Conservation (phyloP, 1,140 invertebrate genomes). For the Hylyphantes graminicola region DNA sequence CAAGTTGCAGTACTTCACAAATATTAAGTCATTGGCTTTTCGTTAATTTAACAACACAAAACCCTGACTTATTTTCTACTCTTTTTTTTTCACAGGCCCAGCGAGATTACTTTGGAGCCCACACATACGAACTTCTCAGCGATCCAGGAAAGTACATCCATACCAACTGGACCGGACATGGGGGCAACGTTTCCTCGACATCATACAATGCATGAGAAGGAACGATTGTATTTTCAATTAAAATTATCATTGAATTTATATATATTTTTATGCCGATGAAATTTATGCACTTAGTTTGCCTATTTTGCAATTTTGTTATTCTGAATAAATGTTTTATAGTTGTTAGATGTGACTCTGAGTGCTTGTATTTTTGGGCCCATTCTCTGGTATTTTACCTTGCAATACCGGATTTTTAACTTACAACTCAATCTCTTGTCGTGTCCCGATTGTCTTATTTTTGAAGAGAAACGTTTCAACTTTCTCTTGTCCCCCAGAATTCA, state of each 20-base stretch:
- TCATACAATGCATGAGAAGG: constrained; percentile 87
- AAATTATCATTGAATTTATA: constrained; percentile 18
- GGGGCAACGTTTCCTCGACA: constrained; percentile 94
- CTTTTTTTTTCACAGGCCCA: constrained; percentile 82
- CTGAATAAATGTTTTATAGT: constrained; percentile 39
- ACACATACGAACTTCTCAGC: constrained; percentile 93
- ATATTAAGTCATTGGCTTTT: too few relatives aligned
- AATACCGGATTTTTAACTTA: too few relatives aligned
- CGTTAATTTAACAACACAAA: too few relatives aligned
- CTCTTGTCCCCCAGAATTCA: too few relatives aligned
- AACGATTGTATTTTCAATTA: background rate
- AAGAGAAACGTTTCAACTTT: too few relatives aligned
- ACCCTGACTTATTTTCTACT: too few relatives aligned
- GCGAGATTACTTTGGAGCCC: constrained; percentile 98
- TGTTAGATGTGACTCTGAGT: background rate
- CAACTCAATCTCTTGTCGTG: too few relatives aligned
- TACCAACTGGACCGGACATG: constrained; percentile 99
- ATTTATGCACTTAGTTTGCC: constrained; percentile 19
- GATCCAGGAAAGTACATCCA: constrained; percentile 92
- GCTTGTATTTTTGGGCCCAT: too few relatives aligned
- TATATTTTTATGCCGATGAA: constrained; percentile 14
- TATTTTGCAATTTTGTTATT: constrained; percentile 34
- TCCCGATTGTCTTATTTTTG: too few relatives aligned
- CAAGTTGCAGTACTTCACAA: too few relatives aligned
- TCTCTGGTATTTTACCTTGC: too few relatives aligned